A percentile compares a stretch with the other conserved stretches of the same genome.
These are phyloP conservation scores for Sylvilagus floridanus DNA, from an alignment of 2,797 vertebrate species.

Conservation along the genomic window DNA sequence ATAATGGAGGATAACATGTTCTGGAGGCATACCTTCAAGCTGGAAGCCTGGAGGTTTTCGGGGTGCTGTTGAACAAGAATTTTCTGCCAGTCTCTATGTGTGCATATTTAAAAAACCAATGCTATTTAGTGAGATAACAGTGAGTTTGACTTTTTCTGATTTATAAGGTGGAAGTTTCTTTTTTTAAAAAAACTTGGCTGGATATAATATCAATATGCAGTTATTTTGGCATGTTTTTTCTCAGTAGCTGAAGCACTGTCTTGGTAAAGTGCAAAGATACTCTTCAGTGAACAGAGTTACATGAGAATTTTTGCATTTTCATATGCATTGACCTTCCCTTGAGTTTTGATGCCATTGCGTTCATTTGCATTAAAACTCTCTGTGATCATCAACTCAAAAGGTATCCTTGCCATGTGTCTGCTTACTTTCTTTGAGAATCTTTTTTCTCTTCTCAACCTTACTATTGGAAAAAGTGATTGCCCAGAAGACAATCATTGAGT, in stretches of 20 bases:
- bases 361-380: background rate
- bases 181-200: background rate
- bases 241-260: background rate
- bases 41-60: background rate
- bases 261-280: background rate
- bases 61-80: background rate
- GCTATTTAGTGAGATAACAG: background rate
- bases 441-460: background rate
- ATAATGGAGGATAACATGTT: background rate
- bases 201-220: background rate
- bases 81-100: background rate
- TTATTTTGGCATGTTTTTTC: background rate
- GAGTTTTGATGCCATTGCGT: background rate
- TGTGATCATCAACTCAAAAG: background rate
- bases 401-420: background rate
- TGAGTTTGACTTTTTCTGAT: conserved; percentile 7
- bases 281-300: background rate
- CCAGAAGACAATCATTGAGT: background rate
- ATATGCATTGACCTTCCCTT: background rate
- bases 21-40: background rate
- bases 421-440: background rate
- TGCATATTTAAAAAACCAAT: background rate
- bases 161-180: background rate
- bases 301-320: background rate
- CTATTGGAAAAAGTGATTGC: background rate